Conservation (phyloP, 2,797 vertebrate genomes). For the Hypotaenidia philippensis region DNA sequence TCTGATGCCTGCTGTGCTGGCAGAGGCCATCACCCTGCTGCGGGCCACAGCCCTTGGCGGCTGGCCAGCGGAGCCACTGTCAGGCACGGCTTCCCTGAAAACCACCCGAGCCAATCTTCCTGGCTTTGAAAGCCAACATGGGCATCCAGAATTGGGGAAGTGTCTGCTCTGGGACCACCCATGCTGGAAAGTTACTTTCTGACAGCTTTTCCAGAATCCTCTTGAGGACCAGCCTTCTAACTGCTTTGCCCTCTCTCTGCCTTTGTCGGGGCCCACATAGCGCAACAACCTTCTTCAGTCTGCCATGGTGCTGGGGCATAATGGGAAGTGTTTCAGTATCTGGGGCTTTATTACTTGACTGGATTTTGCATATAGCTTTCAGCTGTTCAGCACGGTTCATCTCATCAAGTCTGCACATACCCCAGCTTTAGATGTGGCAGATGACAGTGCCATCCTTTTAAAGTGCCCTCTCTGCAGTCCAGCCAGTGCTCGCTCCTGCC, state of each 20-base stretch:
- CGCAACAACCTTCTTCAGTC: not conserved
- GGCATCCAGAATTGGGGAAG: not conserved
- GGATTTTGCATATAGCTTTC: not conserved
- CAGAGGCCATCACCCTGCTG: not conserved
- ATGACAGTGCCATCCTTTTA: not conserved
- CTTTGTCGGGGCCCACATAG: not conserved
- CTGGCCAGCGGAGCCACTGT: not conserved
- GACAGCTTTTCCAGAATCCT: not conserved
- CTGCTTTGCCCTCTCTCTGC: not conserved
- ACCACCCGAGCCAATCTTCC: not conserved
- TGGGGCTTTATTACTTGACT: not conserved
- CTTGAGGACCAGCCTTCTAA: not conserved
- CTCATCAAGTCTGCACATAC: not conserved
- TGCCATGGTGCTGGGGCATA: rapidly evolving
- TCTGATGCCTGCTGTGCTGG: not conserved
- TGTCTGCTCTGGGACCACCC: not conserved
- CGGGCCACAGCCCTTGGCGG: not conserved
- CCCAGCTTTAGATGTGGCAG: not conserved
- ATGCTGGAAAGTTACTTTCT: not conserved
- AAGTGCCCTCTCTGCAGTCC: not conserved
- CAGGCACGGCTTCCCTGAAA: not conserved
- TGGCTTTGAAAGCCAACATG: not conserved
- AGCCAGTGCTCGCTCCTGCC: not conserved
- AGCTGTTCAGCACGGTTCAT: not conserved
- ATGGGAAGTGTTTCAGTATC: rapidly evolving